Evolutionary conservation across 2,113 vertebrate species (phyloP), one percentile per base, ranked within the genome.

Genomic region (Notarius lentiginosus): DNA sequence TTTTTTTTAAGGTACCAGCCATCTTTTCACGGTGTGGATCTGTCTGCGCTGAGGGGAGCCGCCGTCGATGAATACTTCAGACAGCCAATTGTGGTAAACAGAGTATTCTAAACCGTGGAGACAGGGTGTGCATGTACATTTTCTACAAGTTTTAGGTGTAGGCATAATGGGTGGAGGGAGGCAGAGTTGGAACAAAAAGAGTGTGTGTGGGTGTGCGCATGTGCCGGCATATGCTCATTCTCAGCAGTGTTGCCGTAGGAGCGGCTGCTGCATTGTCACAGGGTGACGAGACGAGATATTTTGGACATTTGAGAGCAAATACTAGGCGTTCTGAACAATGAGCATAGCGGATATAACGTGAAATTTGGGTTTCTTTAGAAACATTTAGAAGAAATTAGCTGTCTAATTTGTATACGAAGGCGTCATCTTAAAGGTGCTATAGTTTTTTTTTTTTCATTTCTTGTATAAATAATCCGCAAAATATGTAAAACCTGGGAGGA

Each of bases 11-110:
- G 97, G 97, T 99, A 99, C 92, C 97, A 99, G 94, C 97, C 96
- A 4, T 99, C 97, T n/a, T 99, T 99, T 92, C 97, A 99, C 0
- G 97, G 97, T 1, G 97, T 98, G 17, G 97, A 98, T 84, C 95
- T 98, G 27, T 98, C 97, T 0, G 96, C 97, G 10, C 95, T 99
- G 60, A 95, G 97, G 24, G 97, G 96, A 0, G 97, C 97, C 0
- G 97, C 97, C 0, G 97, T 99, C 86, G 97, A 99, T 0, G 97
- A 99, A 90, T 99, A 99, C 91, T 99, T 99, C 93, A 94, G 96
- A 80, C 97, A 98, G 95, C 97, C 97, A 12, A 97, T 99, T 55
- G 97, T 99, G 96, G 97, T 98, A 92, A 84, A 18, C 17, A 22
- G 30, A 11, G 20, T 60, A 24, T 76, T 53, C 10, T 14, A 55